phyloP scores from a whole-genome alignment of 2,113 vertebrate genomes.

The Terrapene triunguis region DNA sequence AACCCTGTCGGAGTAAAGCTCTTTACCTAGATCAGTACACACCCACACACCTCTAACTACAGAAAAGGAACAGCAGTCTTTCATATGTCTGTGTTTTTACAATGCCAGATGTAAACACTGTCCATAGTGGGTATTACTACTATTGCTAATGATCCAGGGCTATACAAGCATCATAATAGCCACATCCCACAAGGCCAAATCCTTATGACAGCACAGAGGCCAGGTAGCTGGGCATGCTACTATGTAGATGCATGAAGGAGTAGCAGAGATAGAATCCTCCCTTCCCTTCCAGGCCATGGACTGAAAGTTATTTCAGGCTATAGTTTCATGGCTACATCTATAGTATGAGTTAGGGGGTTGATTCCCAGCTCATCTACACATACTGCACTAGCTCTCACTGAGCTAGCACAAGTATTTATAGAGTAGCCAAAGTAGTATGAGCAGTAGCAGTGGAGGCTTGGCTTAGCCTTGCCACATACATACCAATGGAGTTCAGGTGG shows the following conservation, averaged over 20 bases:
- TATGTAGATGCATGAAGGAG: background rate
- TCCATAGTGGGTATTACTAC: background rate
- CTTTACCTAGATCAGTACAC: background rate
- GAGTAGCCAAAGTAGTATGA: background rate
- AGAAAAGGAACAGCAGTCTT: background rate
- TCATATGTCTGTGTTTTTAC: conserved; percentile 8
- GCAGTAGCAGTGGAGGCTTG: background rate
- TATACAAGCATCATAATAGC: background rate
- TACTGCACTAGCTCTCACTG: background rate
- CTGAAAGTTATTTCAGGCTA: background rate
- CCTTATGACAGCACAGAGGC: background rate
- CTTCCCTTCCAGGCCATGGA: background rate
- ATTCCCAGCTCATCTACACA: background rate
- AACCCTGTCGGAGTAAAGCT: background rate
- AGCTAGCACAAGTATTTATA: background rate
- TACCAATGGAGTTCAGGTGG: background rate
- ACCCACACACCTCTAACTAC: background rate
- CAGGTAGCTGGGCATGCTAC: background rate
- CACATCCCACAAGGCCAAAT: background rate
- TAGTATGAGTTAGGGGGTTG: background rate
- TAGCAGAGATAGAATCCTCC: background rate
- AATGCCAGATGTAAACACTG: background rate
- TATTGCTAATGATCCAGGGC: background rate
- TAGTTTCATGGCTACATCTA: background rate
- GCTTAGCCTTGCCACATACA: background rate